phyloP scores from a whole-genome alignment of 2,888 invertebrate genomes.

The Xanthorhoe spadicearia region DNA sequence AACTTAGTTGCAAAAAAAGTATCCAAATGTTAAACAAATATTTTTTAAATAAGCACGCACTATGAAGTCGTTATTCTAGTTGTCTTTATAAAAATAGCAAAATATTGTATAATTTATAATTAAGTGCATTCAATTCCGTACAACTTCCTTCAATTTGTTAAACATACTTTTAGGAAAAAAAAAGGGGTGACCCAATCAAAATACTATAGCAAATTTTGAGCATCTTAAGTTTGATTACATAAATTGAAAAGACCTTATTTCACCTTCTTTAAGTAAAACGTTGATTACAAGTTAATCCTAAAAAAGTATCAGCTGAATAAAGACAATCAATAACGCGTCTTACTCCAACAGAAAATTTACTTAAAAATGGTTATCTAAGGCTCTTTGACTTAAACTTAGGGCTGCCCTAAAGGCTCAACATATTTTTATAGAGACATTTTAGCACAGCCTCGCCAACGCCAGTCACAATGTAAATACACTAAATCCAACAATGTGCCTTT shows the following conservation, averaged over 20 bases:
- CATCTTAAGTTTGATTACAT: no score
- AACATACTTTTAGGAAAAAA: no score
- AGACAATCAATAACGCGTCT: no score
- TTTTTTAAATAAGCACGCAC: slow-evolving; percentile 19
- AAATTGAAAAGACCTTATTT: no score
- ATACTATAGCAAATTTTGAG: no score
- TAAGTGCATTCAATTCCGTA: background rate
- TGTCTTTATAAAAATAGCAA: slow-evolving; percentile 24
- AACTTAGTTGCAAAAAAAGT: slow-evolving; percentile 2
- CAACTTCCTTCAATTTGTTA: background rate
- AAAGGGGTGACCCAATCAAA: background rate
- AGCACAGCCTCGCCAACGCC: slow-evolving; percentile 74
- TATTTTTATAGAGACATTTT: slow-evolving; percentile 35
- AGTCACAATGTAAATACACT: slow-evolving; percentile 76
- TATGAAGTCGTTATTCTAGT: slow-evolving; percentile 7
- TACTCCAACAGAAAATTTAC: no score
- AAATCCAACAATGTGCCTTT: slow-evolving; percentile 72
- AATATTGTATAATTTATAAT: background rate
- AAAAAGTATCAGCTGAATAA: no score
- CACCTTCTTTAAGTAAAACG: no score
- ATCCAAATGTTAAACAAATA: background rate
- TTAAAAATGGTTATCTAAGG: no score
- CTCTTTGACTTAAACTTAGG: background rate
- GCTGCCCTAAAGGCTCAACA: background rate
- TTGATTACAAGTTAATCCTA: no score